Evolutionary conservation across 2,888 invertebrate genomes (phyloP).

Genomic region (Drosophila yooni): DNA sequence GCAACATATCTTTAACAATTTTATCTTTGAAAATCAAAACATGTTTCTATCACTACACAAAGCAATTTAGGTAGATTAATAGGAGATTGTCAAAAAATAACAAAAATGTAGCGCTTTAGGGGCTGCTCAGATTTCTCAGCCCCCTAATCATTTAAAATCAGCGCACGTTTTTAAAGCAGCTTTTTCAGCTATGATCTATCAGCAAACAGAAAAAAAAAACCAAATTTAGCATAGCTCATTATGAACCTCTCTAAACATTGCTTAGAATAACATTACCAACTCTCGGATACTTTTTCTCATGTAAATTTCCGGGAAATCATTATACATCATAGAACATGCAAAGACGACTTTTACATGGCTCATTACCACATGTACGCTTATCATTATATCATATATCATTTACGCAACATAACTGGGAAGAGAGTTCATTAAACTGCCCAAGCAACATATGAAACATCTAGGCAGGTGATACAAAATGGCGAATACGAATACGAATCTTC

Average conservation of each 20-base stretch:
- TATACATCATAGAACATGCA: not conserved
- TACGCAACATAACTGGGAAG: conserved; percentile 2
- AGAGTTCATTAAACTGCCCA: conserved; percentile 35
- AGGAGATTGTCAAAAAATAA: not conserved
- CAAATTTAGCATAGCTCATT: not conserved
- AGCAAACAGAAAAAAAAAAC: not conserved
- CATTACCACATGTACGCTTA: conserved; percentile 24
- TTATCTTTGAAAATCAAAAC: not conserved
- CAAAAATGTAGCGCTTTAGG: not conserved
- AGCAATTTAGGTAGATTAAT: not conserved
- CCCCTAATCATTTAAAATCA: not conserved
- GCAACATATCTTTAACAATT: not conserved
- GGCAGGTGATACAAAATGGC: conserved; percentile 29
- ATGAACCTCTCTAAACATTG: conserved; percentile 1
- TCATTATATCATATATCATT: conserved; percentile 9
- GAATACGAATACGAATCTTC: conserved; percentile 5
- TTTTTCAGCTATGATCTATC: not conserved
- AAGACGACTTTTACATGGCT: conserved; percentile 8
- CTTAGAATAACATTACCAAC: conserved; percentile 1
- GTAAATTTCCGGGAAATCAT: not conserved
- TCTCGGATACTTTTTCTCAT: not conserved
- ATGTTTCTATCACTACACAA: not conserved
- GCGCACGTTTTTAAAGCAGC: not conserved
- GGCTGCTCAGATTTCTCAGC: not conserved
- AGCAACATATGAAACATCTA: not conserved